These are phyloP conservation scores for Parazoanthus swiftii DNA, from an alignment of 92 coral and sea anemone species.

Conservation along the genomic window DNA sequence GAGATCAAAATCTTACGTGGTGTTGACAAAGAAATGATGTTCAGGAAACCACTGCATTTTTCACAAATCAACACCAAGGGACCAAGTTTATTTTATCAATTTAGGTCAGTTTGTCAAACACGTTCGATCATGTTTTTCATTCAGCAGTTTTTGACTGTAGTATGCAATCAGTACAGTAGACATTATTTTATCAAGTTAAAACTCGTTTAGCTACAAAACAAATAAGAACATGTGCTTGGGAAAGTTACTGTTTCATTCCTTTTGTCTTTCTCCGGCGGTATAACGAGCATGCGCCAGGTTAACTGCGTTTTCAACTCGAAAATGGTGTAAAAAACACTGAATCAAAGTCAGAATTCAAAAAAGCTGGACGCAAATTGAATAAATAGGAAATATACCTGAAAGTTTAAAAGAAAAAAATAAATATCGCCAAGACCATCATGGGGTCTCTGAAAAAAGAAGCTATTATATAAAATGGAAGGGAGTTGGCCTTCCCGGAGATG, in stretches of 20 bases:
- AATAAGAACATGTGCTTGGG: neutral
- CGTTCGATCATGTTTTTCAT: neutral
- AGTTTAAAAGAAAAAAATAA: too few relatives aligned
- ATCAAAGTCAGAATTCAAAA: too few relatives aligned
- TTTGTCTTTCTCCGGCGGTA: neutral
- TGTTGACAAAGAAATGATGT: conserved; percentile 18
- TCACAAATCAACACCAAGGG: neutral
- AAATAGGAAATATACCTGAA: too few relatives aligned
- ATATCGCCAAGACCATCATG: too few relatives aligned
- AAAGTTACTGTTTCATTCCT: neutral
- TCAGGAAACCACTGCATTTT: conserved; percentile 4
- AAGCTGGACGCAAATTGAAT: too few relatives aligned
- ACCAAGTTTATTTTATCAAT: neutral
- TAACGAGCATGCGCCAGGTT: neutral
- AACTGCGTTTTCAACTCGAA: too few relatives aligned
- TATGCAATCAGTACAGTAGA: neutral
- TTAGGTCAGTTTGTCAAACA: neutral
- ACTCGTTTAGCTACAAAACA: too few relatives aligned
- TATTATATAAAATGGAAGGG: too few relatives aligned
- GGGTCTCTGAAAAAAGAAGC: too few relatives aligned
- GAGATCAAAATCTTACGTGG: conserved; percentile 25
- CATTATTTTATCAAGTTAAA: neutral
- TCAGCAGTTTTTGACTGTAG: neutral
- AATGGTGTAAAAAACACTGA: neutral
- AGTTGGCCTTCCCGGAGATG: too few relatives aligned